These are phyloP conservation scores for Dicranocentrus wangi DNA, from an alignment of 2,888 invertebrate species.

Conservation along the genomic window DNA sequence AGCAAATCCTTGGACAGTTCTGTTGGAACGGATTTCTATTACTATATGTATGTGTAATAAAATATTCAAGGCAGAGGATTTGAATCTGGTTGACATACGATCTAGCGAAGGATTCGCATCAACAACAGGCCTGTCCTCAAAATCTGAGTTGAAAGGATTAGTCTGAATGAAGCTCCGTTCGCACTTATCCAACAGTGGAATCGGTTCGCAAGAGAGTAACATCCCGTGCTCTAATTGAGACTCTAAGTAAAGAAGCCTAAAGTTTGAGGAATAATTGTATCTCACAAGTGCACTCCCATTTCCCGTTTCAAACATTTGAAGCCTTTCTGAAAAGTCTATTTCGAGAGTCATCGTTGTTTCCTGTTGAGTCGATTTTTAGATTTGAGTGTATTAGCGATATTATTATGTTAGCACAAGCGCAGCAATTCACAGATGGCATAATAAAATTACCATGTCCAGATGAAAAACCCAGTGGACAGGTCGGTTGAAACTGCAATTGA, in stretches of 20 bases:
- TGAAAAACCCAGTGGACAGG: conserved; percentile 57
- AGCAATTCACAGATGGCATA: neutral
- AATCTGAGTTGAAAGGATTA: too few relatives aligned
- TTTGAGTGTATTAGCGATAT: too few relatives aligned
- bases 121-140: too few relatives aligned
- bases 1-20: neutral
- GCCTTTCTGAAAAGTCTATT: conserved; percentile 40
- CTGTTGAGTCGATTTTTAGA: too few relatives aligned
- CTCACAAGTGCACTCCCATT: too few relatives aligned
- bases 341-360: conserved; percentile 6
- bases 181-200: neutral
- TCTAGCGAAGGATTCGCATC: too few relatives aligned
- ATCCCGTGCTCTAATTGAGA: neutral
- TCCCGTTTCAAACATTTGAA: neutral
- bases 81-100: too few relatives aligned
- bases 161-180: conserved; percentile 49
- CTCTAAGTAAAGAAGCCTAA: conserved; percentile 10
- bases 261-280: conserved; percentile 31
- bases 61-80: too few relatives aligned
- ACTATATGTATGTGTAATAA: neutral
- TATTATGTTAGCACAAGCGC: neutral
- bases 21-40: neutral
- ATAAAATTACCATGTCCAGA: conserved; percentile 36
- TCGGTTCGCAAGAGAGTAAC: conserved; percentile 49
- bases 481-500: conserved; percentile 36